A percentile compares a stretch with the other conserved stretches of the same genome.
These are phyloP conservation scores for Buceros bicornis DNA, from an alignment of 2,797 vertebrate genomes.

Conservation along the genomic window DNA sequence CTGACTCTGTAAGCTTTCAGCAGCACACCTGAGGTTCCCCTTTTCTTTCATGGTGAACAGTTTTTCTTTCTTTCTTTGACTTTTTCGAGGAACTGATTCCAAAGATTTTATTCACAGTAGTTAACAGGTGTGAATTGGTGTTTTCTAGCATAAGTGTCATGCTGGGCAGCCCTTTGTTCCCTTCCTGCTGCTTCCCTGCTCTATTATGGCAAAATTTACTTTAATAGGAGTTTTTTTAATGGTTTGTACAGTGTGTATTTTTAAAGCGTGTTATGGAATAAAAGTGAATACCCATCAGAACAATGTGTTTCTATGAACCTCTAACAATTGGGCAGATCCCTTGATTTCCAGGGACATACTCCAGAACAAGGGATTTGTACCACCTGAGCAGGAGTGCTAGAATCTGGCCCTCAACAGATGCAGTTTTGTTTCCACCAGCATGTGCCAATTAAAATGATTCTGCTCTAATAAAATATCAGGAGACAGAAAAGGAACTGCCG, in stretches of 20 bases:
- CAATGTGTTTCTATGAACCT: slow-evolving; percentile 70
- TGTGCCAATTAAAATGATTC: slow-evolving; percentile 74
- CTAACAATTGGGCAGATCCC: slow-evolving; percentile 61
- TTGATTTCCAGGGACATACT: slow-evolving; percentile 64
- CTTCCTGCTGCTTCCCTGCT: slow-evolving; percentile 69
- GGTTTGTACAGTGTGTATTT: slow-evolving; percentile 69
- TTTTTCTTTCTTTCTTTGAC: slow-evolving; percentile 71
- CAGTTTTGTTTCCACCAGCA: slow-evolving; percentile 68
- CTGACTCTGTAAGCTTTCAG: slow-evolving; percentile 65
- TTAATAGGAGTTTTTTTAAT: slow-evolving; percentile 68
- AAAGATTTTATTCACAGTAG: slow-evolving; percentile 75
- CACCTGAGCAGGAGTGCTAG: slow-evolving; percentile 63
- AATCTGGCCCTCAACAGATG: slow-evolving; percentile 66
- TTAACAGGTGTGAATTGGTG: slow-evolving; percentile 75
- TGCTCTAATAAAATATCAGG: slow-evolving; percentile 64
- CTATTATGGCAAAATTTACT: slow-evolving; percentile 74
- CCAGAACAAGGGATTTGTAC: slow-evolving; percentile 57
- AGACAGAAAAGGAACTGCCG: slow-evolving; percentile 18
- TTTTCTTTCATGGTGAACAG: slow-evolving; percentile 72
- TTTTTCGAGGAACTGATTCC: slow-evolving; percentile 70
- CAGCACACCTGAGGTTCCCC: slow-evolving; percentile 58
- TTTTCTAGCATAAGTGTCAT: slow-evolving; percentile 69
- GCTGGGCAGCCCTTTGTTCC: slow-evolving; percentile 73
- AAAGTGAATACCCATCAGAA: slow-evolving; percentile 70
- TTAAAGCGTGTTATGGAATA: slow-evolving; percentile 71